Percentiles rank a stretch among this genome's conserved stretches.
These are phyloP conservation scores for Podocnemis expansa DNA, from an alignment of 2,113 vertebrate genomes.

Conservation along the genomic window DNA sequence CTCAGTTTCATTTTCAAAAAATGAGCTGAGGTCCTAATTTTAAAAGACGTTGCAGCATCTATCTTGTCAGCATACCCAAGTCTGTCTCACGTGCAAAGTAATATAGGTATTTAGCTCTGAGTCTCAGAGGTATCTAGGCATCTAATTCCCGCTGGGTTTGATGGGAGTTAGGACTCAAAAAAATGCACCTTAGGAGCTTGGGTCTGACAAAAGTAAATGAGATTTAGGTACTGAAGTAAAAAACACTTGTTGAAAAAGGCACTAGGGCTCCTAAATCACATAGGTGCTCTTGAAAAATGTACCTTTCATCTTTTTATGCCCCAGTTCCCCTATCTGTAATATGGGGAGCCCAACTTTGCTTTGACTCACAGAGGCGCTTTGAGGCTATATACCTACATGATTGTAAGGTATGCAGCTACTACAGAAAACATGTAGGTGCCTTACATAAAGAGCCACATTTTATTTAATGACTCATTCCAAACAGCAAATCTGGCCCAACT, in stretches of 20 bases:
- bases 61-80: neutral
- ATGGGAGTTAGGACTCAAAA: neutral
- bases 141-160: neutral
- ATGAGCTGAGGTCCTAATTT: neutral
- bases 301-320: neutral
- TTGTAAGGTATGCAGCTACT: neutral
- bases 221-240: neutral
- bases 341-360: neutral
- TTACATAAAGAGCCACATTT: neutral
- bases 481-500: accelerated
- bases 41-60: neutral
- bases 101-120: neutral
- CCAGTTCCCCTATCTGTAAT: neutral
- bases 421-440: neutral
- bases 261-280: neutral
- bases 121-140: neutral
- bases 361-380: neutral
- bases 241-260: neutral
- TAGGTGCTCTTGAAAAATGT: neutral
- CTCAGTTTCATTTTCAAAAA: neutral
- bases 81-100: neutral
- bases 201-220: neutral
- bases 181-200: neutral
- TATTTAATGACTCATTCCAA: neutral
- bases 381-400: neutral